Evolutionary conservation across 2,888 invertebrate species (phyloP), one percentile per base, ranked within the genome.

Genomic region (Drosophila phalerata): DNA sequence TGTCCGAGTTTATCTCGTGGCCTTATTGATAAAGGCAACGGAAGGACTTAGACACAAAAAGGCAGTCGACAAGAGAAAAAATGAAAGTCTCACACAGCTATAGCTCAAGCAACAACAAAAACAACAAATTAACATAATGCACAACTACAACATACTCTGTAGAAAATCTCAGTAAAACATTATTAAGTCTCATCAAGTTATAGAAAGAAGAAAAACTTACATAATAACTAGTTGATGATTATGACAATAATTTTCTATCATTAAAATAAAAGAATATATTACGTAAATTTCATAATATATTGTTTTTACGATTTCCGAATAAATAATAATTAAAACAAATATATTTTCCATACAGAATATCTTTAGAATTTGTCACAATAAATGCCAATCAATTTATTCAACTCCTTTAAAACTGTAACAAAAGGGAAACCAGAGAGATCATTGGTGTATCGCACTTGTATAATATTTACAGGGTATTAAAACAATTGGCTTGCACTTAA

Each of bases 21-120:
- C 84, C 79, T 71, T 76, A 80, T 85, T 84, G 84, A 85, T 85
- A 87, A 82, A 78, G 87, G 80, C 82, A 80, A 45, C 87, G 84
- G 87, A 84, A 84, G 79, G 81, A 80, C 87, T 85, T 81, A 82
- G 88, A 87, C 85, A 82, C 72, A 57, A 68, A 73, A 79, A 73
- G 61, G 61, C 79, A 70, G 61, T 60, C 66, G 52, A 65, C 64
- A 49, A 57, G 58, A 30, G 15, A 45, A 51, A 68, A 72, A 51
- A 51, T 38, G 69, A 64, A 78, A 67, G 63, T 67, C 58, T 38
- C 10, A 28, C 43, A 62, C 53, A 52, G 15, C n/a, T 17, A 22
- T 30, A 48, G n/a, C 22, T 49, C 30, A 17, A 51, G 51, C 49
- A 47, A 64, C 25, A 40, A 19, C 9, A 22, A 15, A 15, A 6